These are phyloP conservation scores for Hirtodrosophila cameraria DNA, from an alignment of 2,888 invertebrate genomes.

Conservation along the genomic window DNA sequence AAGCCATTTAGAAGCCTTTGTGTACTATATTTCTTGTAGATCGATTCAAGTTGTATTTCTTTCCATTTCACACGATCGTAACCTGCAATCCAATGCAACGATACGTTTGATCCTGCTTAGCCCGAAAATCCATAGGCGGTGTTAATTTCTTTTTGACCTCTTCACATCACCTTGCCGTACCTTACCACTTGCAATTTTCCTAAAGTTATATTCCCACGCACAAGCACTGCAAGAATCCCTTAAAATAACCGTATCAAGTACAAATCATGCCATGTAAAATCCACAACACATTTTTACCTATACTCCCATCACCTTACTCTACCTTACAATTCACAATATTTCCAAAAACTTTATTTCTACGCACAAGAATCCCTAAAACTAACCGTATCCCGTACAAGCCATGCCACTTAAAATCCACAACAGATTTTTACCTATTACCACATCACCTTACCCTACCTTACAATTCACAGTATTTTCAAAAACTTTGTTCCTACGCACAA, in stretches of 20 bases:
- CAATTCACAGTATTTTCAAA: slow-evolving; percentile 2
- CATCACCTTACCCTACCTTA: slow-evolving; percentile 27
- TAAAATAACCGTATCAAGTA: slow-evolving; percentile 41
- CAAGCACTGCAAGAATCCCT: not conserved
- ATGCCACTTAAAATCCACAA: slow-evolving; percentile 41
- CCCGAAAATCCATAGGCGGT: slow-evolving; percentile 17
- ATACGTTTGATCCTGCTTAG: not conserved
- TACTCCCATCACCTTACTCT: no score
- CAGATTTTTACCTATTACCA: slow-evolving; percentile 6
- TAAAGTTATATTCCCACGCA: slow-evolving; percentile 29
- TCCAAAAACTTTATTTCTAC: no score
- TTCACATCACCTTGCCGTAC: slow-evolving; percentile 1
- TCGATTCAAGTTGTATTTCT: not conserved
- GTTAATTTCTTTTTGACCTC: not conserved
- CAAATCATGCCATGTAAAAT: slow-evolving; percentile 46
- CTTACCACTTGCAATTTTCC: not conserved
- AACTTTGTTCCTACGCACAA: not conserved
- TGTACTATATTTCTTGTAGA: no score
- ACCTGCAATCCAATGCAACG: not conserved
- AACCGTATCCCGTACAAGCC: slow-evolving; percentile 39
- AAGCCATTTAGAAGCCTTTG: no score
- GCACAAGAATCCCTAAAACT: slow-evolving; percentile 11
- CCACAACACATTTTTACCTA: not conserved
- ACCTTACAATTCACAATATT: no score
- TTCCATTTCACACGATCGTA: slow-evolving; percentile 7